These are phyloP conservation scores for Zosterops japonicus DNA, from an alignment of 2,113 vertebrate species.

Conservation along the genomic window DNA sequence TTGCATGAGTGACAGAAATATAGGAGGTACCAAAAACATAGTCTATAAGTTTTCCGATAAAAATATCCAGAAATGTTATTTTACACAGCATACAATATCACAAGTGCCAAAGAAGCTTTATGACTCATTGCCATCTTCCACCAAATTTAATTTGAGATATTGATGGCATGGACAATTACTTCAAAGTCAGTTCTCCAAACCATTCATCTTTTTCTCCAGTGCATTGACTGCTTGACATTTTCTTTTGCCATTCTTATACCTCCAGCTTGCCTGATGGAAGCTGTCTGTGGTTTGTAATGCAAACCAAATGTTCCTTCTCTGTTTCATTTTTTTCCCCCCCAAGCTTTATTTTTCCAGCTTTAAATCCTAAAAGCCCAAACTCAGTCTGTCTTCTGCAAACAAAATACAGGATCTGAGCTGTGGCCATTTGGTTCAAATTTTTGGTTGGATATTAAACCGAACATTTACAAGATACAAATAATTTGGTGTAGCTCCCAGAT, in stretches of 20 bases:
- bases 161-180: not conserved
- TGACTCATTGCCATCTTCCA: conserved; percentile 3
- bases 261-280: conserved; percentile 28
- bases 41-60: not conserved
- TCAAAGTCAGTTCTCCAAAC: not conserved
- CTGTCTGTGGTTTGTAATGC: conserved; percentile 60
- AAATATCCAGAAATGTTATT: conserved; percentile 8
- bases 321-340: not conserved
- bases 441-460: not conserved
- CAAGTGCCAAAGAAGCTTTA: not conserved
- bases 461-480: conserved; percentile 35
- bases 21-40: not conserved
- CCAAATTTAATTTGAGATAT: conserved; percentile 10
- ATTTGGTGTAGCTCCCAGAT: not conserved
- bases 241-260: conserved; percentile 38
- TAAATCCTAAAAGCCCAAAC: conserved; percentile 25
- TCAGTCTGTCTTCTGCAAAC: conserved; percentile 32
- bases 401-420: conserved; percentile 15
- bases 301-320: conserved; percentile 54
- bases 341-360: conserved; percentile 50
- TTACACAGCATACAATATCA: not conserved
- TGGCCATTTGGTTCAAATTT: conserved; percentile 58
- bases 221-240: conserved; percentile 1
- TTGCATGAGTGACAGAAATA: conserved; percentile 27
- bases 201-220: not conserved